phyloP scores from a whole-genome alignment of 2,797 vertebrate genomes.

The Peromyscus nudipes region DNA sequence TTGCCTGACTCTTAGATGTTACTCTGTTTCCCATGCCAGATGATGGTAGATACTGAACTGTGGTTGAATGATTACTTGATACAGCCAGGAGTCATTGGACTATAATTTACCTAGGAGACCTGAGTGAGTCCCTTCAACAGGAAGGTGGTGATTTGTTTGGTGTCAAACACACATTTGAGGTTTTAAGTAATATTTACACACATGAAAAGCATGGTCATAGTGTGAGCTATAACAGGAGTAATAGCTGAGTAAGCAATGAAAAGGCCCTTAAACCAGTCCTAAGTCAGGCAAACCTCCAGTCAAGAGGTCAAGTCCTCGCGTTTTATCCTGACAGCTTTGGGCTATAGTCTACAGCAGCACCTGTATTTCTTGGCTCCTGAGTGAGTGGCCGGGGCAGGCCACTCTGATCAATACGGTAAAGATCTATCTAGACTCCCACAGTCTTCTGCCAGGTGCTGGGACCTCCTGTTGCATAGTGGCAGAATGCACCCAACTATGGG shows the following conservation, averaged over 20 bases:
- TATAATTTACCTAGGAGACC: background rate
- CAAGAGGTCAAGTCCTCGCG: too few relatives aligned
- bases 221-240: background rate
- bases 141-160: background rate
- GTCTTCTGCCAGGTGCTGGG: background rate
- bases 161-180: background rate
- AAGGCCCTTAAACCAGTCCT: background rate
- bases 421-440: background rate
- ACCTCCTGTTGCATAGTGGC: background rate
- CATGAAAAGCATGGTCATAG: background rate
- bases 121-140: background rate
- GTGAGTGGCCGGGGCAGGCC: background rate
- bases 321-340: background rate
- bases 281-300: background rate
- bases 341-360: background rate
- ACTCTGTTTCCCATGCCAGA: background rate
- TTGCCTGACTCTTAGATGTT: background rate
- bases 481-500: background rate
- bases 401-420: background rate
- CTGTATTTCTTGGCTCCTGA: background rate
- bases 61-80: conserved; percentile 23
- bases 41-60: background rate
- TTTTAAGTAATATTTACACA: background rate
- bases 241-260: background rate
- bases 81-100: background rate